Percentiles rank a stretch among this genome's conserved stretches.
These are phyloP conservation scores for Nephrotoma flavescens DNA, from an alignment of 2,888 invertebrate species.

Conservation along the genomic window DNA sequence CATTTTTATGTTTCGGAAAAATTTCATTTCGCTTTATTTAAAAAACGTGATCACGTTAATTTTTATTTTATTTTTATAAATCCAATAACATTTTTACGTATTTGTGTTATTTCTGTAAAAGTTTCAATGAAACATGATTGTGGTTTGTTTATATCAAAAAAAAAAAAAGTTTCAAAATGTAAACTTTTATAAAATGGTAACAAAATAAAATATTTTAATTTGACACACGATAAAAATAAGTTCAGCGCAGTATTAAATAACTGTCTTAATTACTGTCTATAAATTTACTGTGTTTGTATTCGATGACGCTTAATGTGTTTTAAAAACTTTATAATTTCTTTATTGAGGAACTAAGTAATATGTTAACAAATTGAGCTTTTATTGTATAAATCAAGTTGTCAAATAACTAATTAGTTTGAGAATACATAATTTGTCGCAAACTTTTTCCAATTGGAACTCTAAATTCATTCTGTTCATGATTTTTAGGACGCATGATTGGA, in stretches of 20 bases:
- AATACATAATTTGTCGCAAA: too few relatives aligned
- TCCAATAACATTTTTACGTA: not conserved
- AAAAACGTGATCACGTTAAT: not conserved
- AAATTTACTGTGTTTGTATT: not conserved
- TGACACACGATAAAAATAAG: not conserved
- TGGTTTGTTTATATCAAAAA: not conserved
- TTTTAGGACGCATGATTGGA: too few relatives aligned
- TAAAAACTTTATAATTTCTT: not conserved
- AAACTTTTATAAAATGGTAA: not conserved
- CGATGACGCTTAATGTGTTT: not conserved
- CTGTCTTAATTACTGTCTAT: not conserved
- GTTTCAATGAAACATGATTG: not conserved
- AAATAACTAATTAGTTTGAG: too few relatives aligned
- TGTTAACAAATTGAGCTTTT: too few relatives aligned
- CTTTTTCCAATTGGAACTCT: too few relatives aligned
- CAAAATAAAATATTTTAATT: not conserved
- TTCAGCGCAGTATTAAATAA: not conserved
- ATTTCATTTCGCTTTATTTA: not conserved
- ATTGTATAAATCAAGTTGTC: too few relatives aligned
- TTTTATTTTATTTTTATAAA: not conserved
- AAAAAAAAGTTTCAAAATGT: not conserved
- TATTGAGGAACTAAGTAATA: not conserved
- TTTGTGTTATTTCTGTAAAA: not conserved
- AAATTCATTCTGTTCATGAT: too few relatives aligned
- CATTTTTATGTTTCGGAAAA: not conserved